A percentile compares a stretch with the other conserved stretches of the same genome.
Evolutionary conservation across 1,140 invertebrate genomes (phyloP).

Genomic region (Lysiphlebus fabarum): DNA sequence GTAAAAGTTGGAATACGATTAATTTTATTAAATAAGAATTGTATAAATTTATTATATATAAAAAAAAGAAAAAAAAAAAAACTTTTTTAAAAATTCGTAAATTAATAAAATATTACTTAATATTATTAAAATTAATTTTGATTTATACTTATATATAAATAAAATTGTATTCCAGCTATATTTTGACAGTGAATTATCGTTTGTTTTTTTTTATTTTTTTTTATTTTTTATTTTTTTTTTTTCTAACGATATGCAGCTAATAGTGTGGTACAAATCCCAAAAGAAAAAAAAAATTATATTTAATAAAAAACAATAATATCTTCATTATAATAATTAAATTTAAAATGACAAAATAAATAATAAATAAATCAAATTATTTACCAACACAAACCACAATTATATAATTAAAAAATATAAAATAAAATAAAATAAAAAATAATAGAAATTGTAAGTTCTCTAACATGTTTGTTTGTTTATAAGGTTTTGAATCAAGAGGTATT

Average conservation of each 20-base stretch:
- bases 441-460: constrained; percentile 52
- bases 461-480: constrained; percentile 58
- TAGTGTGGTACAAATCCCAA: constrained; percentile 32
- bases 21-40: not conserved
- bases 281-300: constrained; percentile 6
- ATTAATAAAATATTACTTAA: too few species aligned
- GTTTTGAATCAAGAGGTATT: constrained; percentile 59
- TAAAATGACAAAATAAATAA: constrained; percentile 28
- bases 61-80: not conserved
- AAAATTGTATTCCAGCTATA: constrained; percentile 19
- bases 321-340: constrained; percentile 9
- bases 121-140: too few species aligned
- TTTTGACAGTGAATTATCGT: too few species aligned
- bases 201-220: constrained; percentile 2
- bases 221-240: constrained; percentile 26
- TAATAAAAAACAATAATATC: not conserved
- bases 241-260: constrained; percentile 16
- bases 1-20: constrained; percentile 50
- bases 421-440: constrained; percentile 34
- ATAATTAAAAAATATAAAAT: constrained; percentile 22
- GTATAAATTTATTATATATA: not conserved
- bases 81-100: too few species aligned
- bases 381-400: constrained; percentile 11
- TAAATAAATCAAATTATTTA: constrained; percentile 25
- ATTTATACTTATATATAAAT: not conserved